Percentiles rank a stretch among this genome's conserved stretches.
phyloP scores from a whole-genome alignment of 1,140 invertebrate species.

The Parasteatoda tepidariorum region DNA sequence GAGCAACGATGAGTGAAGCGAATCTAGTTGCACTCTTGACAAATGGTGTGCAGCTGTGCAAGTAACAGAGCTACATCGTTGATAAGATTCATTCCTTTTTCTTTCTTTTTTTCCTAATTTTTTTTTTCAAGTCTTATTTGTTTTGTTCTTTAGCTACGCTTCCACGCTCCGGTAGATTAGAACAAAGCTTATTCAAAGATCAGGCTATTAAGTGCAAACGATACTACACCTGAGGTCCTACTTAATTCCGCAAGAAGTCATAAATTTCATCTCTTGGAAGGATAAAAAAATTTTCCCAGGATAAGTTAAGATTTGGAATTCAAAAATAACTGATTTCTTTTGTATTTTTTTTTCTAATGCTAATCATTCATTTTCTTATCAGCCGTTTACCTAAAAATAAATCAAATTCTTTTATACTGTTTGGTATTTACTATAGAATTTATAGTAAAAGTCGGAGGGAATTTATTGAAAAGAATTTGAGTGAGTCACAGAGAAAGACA shows the following conservation, averaged over 20 bases:
- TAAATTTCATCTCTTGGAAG: background rate
- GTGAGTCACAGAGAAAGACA: too few relatives aligned
- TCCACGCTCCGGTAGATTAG: slow-evolving; percentile 36
- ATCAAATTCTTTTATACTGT: too few relatives aligned
- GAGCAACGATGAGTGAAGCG: slow-evolving; percentile 24
- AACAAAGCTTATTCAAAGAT: slow-evolving; percentile 36
- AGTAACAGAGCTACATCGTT: slow-evolving; percentile 29
- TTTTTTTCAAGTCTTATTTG: slow-evolving; percentile 18
- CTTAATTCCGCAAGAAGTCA: background rate
- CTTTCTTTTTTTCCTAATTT: background rate
- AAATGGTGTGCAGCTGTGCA: slow-evolving; percentile 56
- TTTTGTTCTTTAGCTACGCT: slow-evolving; percentile 35
- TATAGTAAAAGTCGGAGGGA: too few relatives aligned
- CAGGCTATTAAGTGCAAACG: slow-evolving; percentile 40
- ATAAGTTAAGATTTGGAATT: slow-evolving; percentile 4
- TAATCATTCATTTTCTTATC: background rate
- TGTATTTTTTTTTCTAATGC: background rate
- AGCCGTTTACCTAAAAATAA: too few relatives aligned
- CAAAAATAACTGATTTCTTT: background rate
- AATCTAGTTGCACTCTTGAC: slow-evolving; percentile 25
- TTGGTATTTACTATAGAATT: too few relatives aligned
- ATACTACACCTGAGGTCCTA: slow-evolving; percentile 24
- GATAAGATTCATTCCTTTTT: background rate
- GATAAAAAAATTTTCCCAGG: background rate
- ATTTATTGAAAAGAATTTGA: too few relatives aligned